Evolutionary conservation across 1,140 invertebrate genomes (phyloP).

Genomic region (Drosophila eugracilis): DNA sequence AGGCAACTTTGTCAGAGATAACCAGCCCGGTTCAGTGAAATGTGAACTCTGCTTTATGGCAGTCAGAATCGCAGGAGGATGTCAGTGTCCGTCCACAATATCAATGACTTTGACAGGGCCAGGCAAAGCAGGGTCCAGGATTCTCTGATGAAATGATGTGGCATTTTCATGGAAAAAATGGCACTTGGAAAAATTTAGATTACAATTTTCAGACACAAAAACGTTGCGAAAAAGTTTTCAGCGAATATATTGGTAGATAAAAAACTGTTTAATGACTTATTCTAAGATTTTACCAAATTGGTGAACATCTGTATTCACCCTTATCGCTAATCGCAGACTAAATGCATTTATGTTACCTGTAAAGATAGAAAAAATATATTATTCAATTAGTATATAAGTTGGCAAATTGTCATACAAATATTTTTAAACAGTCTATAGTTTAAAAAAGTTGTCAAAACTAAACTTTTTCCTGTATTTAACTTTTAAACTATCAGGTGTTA

Average conservation of each 20-base stretch:
- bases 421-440: too few species aligned
- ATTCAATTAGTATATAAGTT: too few species aligned
- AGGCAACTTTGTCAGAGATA: slow-evolving; percentile 52
- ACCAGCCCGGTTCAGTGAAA: slow-evolving; percentile 42
- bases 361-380: slow-evolving; percentile 10
- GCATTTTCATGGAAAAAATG: slow-evolving; percentile 1
- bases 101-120: slow-evolving; percentile 42
- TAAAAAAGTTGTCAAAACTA: neutral
- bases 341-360: slow-evolving; percentile 8
- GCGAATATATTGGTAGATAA: too few species aligned
- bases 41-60: slow-evolving; percentile 59
- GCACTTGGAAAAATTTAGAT: slow-evolving; percentile 5
- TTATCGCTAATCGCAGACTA: neutral
- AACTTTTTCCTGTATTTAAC: neutral
- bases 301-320: too few species aligned
- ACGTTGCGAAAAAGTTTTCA: too few species aligned
- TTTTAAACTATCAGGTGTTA: neutral
- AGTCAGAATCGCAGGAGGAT: slow-evolving; percentile 28
- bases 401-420: too few species aligned
- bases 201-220: neutral
- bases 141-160: slow-evolving; percentile 30
- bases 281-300: neutral
- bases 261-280: neutral
- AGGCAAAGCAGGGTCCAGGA: slow-evolving; percentile 29
- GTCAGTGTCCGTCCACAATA: slow-evolving; percentile 49